A percentile compares a stretch with the other conserved stretches of the same genome.
These are phyloP conservation scores for Synanceia verrucosa DNA, from an alignment of 2,797 vertebrate species.

Conservation along the genomic window DNA sequence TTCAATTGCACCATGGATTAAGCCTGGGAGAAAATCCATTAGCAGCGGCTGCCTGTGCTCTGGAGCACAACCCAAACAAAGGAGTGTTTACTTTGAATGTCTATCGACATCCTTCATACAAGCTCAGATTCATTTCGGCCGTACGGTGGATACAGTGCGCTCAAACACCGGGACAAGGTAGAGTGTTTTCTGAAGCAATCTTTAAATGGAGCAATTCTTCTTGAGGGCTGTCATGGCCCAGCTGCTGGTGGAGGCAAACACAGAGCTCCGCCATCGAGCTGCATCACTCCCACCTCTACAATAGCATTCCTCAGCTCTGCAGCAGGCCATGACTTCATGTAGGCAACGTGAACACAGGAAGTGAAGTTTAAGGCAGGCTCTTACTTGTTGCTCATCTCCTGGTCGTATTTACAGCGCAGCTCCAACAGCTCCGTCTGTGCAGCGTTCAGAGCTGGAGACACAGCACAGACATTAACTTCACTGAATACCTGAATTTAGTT, in stretches of 20 bases:
- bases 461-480: slow-evolving; percentile 43
- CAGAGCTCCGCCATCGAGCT: slow-evolving; percentile 77
- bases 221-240: slow-evolving; percentile 80
- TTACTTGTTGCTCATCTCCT: slow-evolving; percentile 93
- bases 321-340: slow-evolving; percentile 43
- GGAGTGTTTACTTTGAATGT: slow-evolving; percentile 82
- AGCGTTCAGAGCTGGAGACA: slow-evolving; percentile 87
- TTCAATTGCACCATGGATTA: slow-evolving; percentile 81
- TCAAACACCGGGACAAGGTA: slow-evolving; percentile 81
- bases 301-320: slow-evolving; percentile 70
- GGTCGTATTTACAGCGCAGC: slow-evolving; percentile 92
- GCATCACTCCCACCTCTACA: slow-evolving; percentile 68
- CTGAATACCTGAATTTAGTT: not conserved
- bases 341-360: slow-evolving; percentile 18
- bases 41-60: slow-evolving; percentile 77
- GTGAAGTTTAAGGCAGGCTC: slow-evolving; percentile 49
- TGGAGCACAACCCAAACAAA: slow-evolving; percentile 82
- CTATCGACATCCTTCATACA: slow-evolving; percentile 84
- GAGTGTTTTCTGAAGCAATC: slow-evolving; percentile 84
- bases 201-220: slow-evolving; percentile 85
- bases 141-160: slow-evolving; percentile 76
- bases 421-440: slow-evolving; percentile 94
- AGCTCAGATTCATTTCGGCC: slow-evolving; percentile 81
- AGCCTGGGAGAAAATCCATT: slow-evolving; percentile 84
- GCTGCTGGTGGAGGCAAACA: slow-evolving; percentile 76